Percentiles rank a stretch among this genome's conserved stretches.
Evolutionary conservation across 2,888 invertebrate species (phyloP).

Genomic region (Leptura quadrifasciata): DNA sequence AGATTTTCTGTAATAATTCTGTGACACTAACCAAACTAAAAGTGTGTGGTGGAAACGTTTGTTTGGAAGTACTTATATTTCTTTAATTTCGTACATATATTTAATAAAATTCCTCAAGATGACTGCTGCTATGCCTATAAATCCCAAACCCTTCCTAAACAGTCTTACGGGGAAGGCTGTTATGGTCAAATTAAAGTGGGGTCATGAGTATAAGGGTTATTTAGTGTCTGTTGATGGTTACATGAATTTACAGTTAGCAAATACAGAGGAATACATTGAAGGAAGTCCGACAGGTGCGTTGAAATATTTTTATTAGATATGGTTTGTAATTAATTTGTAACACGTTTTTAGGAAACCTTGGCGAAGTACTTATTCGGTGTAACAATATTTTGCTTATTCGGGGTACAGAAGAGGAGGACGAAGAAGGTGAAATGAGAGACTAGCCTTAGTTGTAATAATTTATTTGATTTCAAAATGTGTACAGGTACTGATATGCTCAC

Average conservation of each 20-base stretch:
- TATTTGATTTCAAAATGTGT: not conserved
- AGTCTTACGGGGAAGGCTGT: constrained; percentile 98
- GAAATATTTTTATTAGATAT: not conserved
- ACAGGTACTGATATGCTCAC: not conserved
- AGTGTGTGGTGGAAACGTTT: not conserved
- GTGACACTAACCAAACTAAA: not conserved
- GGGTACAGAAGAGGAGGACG: constrained; percentile 97
- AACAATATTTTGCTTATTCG: constrained; percentile 97
- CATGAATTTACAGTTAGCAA: constrained; percentile 99
- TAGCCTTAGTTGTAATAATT: constrained; percentile 69
- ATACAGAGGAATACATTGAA: constrained; percentile 98
- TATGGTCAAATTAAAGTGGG: constrained; percentile 99
- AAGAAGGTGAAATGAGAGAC: constrained; percentile 97
- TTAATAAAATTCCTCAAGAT: constrained; percentile 69
- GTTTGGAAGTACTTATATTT: constrained; percentile 3
- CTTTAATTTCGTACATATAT: constrained; percentile 27
- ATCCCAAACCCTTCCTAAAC: constrained; percentile 99
- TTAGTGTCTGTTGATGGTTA: constrained; percentile 98
- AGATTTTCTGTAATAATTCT: too few species aligned
- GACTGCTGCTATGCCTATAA: constrained; percentile 95
- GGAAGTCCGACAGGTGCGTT: constrained; percentile 88
- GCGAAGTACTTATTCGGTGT: constrained; percentile 97
- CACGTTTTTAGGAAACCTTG: constrained; percentile 83
- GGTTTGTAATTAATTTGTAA: not conserved
- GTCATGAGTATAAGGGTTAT: constrained; percentile 99